These are phyloP conservation scores for Drosophila paulistorum DNA, from an alignment of 1,140 invertebrate species.

Conservation along the genomic window DNA sequence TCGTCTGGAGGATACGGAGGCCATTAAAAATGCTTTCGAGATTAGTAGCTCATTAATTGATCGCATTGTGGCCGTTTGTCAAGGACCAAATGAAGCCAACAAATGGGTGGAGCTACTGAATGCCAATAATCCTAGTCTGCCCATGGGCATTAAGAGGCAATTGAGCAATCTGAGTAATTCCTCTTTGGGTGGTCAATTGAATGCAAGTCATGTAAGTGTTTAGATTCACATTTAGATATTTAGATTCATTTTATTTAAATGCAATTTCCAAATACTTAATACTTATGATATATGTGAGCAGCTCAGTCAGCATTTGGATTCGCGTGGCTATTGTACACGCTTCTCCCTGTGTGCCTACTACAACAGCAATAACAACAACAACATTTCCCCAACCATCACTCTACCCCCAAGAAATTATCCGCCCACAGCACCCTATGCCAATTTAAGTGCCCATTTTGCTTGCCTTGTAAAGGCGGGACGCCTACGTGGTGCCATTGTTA, in stretches of 20 bases:
- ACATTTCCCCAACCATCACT: conserved; percentile 83
- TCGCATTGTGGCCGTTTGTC: conserved; percentile 93
- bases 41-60: conserved; percentile 96
- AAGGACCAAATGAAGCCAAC: conserved; percentile 91
- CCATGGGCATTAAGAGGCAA: conserved; percentile 83
- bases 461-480: conserved; percentile 88
- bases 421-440: conserved; percentile 87
- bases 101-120: conserved; percentile 93
- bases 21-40: conserved; percentile 95
- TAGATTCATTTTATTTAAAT: conserved; percentile 20
- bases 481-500: conserved; percentile 88
- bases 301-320: conserved; percentile 82
- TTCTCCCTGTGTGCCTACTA: conserved; percentile 83
- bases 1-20: conserved; percentile 90
- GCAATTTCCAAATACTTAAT: conserved; percentile 45
- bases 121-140: conserved; percentile 80
- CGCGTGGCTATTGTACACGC: conserved; percentile 84
- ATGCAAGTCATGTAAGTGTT: conserved; percentile 85
- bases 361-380: conserved; percentile 35
- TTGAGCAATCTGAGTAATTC: conserved; percentile 79
- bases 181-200: conserved; percentile 68
- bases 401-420: conserved; percentile 87
- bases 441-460: conserved; percentile 89
- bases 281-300: conserved; percentile 36
- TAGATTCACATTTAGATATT: background rate